phyloP scores from a whole-genome alignment of 2,113 vertebrate genomes.

The Silurus asotus region DNA sequence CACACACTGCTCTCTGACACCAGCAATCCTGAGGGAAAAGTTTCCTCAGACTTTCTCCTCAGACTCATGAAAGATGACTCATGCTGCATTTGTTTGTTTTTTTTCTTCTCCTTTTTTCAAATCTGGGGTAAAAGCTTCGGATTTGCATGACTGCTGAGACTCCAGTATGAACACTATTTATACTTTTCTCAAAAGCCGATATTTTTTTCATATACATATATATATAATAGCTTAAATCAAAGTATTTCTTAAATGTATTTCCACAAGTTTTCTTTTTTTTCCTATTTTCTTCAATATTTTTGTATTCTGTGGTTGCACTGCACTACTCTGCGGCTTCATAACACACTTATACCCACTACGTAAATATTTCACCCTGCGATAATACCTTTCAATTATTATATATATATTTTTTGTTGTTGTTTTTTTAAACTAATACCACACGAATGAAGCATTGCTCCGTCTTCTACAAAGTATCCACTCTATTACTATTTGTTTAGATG shows the following conservation, averaged over 20 bases:
- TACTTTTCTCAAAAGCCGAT: neutral
- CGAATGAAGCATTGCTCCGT: neutral
- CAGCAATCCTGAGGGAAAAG: neutral
- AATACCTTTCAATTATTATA: neutral
- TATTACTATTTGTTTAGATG: neutral
- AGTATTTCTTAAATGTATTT: neutral
- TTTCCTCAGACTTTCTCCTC: neutral
- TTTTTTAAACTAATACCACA: neutral
- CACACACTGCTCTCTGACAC: neutral
- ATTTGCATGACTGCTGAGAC: conserved; percentile 5
- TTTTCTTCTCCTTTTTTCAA: neutral
- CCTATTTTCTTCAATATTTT: neutral
- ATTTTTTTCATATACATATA: neutral
- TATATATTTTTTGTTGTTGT: neutral
- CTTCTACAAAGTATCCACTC: neutral
- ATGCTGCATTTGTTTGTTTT: neutral
- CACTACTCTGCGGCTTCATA: neutral
- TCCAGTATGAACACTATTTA: neutral
- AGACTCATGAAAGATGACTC: too few species aligned
- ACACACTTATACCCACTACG: neutral
- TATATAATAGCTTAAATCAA: neutral
- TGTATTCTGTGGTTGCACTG: neutral
- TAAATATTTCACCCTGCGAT: neutral
- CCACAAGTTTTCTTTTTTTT: too few species aligned
- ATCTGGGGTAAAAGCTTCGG: neutral